phyloP scores from a whole-genome alignment of 2,113 vertebrate genomes.

The Dolichallabes microphthalmus region DNA sequence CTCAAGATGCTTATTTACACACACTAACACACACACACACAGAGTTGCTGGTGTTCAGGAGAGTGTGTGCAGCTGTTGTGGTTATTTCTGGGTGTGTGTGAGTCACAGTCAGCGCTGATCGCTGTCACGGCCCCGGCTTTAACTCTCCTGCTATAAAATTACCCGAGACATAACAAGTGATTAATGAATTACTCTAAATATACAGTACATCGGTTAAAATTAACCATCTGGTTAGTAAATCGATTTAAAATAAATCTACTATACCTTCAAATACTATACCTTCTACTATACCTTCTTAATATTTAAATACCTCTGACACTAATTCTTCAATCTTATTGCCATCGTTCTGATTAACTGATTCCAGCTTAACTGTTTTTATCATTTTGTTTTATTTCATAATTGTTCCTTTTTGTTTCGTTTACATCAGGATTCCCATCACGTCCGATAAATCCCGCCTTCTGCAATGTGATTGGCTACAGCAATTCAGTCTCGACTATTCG shows the following conservation, averaged over 20 bases:
- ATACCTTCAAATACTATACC: too few species aligned
- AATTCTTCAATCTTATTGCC: too few species aligned
- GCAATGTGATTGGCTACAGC: too few species aligned
- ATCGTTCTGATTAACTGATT: too few species aligned
- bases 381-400: too few species aligned
- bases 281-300: too few species aligned
- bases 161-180: neutral
- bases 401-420: too few species aligned
- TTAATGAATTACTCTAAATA: neutral
- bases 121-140: neutral
- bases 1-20: neutral
- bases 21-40: slow-evolving; percentile 6
- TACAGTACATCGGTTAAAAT: neutral
- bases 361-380: too few species aligned
- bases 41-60: neutral
- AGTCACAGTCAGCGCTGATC: slow-evolving; percentile 4
- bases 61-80: slow-evolving; percentile 25
- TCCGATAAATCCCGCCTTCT: too few species aligned
- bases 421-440: too few species aligned
- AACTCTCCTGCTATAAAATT: neutral
- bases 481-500: too few species aligned
- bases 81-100: slow-evolving; percentile 28
- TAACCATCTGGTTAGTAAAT: neutral
- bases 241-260: neutral
- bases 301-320: too few species aligned